Percentiles rank a stretch among this genome's conserved stretches.
Conservation (phyloP, 2,888 invertebrate genomes). For the Hoplodrina ambigua region DNA sequence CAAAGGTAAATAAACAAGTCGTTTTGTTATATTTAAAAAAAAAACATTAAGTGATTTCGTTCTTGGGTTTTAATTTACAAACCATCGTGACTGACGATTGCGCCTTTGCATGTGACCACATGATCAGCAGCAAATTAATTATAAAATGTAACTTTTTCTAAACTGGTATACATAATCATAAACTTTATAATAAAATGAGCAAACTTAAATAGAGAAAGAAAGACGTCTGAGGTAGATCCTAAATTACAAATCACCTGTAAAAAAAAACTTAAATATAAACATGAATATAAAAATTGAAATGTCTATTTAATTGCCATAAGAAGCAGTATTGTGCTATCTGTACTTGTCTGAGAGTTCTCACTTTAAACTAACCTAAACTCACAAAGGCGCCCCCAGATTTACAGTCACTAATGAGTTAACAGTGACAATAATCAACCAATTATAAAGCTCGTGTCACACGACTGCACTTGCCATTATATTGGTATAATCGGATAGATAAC, state of each 20-base stretch:
- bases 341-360: constrained; percentile 3
- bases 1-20: constrained; percentile 70
- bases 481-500: constrained; percentile 68
- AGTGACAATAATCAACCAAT: constrained; percentile 61
- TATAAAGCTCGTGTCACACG: constrained; percentile 69
- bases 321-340: background rate
- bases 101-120: constrained; percentile 7
- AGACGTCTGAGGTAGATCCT: too few relatives aligned
- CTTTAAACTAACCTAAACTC: constrained; percentile 8
- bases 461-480: constrained; percentile 69
- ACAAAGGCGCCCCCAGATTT: constrained; percentile 16
- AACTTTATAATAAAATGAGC: too few relatives aligned
- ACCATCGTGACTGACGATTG: constrained; percentile 39
- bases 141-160: background rate
- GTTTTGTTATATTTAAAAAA: constrained; percentile 72
- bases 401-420: constrained; percentile 41
- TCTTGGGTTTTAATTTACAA: constrained; percentile 67
- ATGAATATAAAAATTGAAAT: too few relatives aligned
- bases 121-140: constrained; percentile 33
- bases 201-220: too few relatives aligned
- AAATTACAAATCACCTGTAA: too few relatives aligned
- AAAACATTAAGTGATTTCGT: constrained; percentile 77
- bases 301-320: too few relatives aligned
- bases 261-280: too few relatives aligned
- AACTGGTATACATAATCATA: too few relatives aligned